Base-by-base conservation (phyloP, 2,113 vertebrate species). In the Sinocyclocheilus grahami region DNA sequence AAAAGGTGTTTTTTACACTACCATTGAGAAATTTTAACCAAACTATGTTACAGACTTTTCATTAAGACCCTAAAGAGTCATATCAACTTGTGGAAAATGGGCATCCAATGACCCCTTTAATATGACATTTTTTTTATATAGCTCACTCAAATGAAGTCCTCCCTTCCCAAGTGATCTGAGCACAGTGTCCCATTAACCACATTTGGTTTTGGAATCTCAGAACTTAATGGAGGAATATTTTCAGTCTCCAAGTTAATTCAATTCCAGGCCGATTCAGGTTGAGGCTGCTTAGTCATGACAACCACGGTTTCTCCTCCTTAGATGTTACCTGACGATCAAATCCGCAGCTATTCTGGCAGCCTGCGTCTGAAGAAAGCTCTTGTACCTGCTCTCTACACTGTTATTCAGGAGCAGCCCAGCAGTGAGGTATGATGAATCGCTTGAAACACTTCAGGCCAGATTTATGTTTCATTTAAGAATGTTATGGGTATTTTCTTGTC, bases 241-340 rank as follows among this genome's bases (percentile, higher is more conserved):
- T 80, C 37, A 39, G 77, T 30, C 5, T 79, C 51, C 4, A 14
- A 67, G 78, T n/a, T 60, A 37, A 65, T 48, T 81, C 60, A 67
- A 18, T 48, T 20, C 62, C 53, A 79, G 20, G 51, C 11, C 11
- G 20, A 37, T 60, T 79, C 60, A 48, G 60, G 37, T 69, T 51
- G 67, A 62, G 37, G 24, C 33, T 20, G 67, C 24, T 86, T 13
- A 84, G 53, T 67, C n/a, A 85, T n/a, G n/a, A 20, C 60, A 9
- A 5, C 1, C 48, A 62, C 20, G 4, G 42, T 60, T 37, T 37
- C 82, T 8, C 48, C 87, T 58, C 88, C 4, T 3, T 53, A 99
- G 97, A 96, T 95, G 63, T 95, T 99, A 96, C 97, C 97, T 96
- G 98, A 99, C 93, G 96, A 96, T 87, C 97, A 96, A 87, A 96